Evolutionary conservation across 2,888 invertebrate genomes (phyloP).

Genomic region (Aporophyla lueneburgensis): DNA sequence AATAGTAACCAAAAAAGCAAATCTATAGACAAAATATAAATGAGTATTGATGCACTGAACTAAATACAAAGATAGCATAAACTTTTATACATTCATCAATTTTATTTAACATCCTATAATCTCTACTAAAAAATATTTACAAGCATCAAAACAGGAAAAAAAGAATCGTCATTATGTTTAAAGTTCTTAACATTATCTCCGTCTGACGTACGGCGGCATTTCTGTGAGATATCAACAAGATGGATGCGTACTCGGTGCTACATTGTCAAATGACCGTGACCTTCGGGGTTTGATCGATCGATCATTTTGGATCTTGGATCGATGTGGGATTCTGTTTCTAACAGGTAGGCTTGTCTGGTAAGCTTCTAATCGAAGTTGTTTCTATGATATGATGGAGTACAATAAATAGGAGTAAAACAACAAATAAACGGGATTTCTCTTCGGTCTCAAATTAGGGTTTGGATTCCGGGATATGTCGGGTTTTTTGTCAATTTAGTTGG

Average conservation of each 20-base stretch:
- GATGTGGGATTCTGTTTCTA: constrained; percentile 17
- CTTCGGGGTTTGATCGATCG: constrained; percentile 68
- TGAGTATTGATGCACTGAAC: neutral
- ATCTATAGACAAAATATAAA: neutral
- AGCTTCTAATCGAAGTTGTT: constrained; percentile 5
- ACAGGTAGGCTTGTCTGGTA: constrained; percentile 3
- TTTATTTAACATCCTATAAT: neutral
- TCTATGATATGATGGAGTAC: neutral
- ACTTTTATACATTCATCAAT: too few species aligned
- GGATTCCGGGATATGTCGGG: too few species aligned
- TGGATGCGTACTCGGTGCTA: constrained; percentile 45
- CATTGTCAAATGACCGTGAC: constrained; percentile 66
- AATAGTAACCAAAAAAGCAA: neutral
- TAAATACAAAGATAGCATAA: neutral
- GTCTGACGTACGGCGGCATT: constrained; percentile 49
- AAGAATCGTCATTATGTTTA: constrained; percentile 15
- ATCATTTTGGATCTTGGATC: constrained; percentile 38
- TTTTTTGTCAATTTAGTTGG: too few species aligned
- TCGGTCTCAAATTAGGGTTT: neutral
- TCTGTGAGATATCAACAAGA: constrained; percentile 55
- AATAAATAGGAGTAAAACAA: neutral
- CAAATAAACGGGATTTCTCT: neutral
- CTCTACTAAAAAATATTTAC: constrained; percentile 10
- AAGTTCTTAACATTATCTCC: constrained; percentile 35
- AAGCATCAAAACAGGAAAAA: constrained; percentile 6